Percentiles rank a stretch among this genome's conserved stretches.
These are phyloP conservation scores for Poecilia wingei DNA, from an alignment of 2,797 vertebrate species.

Conservation along the genomic window DNA sequence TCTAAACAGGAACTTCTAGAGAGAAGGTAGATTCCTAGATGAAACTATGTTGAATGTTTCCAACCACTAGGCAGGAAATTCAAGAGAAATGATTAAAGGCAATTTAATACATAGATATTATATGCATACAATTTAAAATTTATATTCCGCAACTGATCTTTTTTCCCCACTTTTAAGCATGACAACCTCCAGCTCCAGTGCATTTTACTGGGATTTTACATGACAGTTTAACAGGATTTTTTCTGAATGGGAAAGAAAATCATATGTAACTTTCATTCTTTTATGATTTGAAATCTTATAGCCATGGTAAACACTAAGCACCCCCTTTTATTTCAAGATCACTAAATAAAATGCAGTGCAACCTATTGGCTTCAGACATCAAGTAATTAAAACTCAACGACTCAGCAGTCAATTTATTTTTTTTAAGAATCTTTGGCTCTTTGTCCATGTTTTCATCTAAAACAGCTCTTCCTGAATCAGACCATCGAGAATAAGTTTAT, in stretches of 20 bases:
- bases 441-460: neutral
- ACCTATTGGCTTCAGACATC: neutral
- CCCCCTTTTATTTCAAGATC: neutral
- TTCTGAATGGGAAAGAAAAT: neutral
- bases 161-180: neutral
- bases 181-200: neutral
- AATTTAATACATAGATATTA: neutral
- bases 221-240: neutral
- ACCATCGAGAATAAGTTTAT: neutral
- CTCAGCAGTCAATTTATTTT: neutral
- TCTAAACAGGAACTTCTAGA: slow-evolving; percentile 40
- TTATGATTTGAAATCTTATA: neutral
- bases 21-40: slow-evolving; percentile 33
- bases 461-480: neutral
- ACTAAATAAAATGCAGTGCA: neutral
- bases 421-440: neutral
- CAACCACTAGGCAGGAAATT: neutral
- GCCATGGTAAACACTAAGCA: neutral
- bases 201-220: neutral
- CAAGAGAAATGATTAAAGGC: neutral
- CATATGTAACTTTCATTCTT: neutral
- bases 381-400: neutral
- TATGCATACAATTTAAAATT: neutral
- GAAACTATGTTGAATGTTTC: slow-evolving; percentile 13
- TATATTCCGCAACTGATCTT: neutral